Evolutionary conservation across 2,797 vertebrate genomes (phyloP), one percentile per base, ranked within the genome.

Genomic region (Notolabrus celidotus): DNA sequence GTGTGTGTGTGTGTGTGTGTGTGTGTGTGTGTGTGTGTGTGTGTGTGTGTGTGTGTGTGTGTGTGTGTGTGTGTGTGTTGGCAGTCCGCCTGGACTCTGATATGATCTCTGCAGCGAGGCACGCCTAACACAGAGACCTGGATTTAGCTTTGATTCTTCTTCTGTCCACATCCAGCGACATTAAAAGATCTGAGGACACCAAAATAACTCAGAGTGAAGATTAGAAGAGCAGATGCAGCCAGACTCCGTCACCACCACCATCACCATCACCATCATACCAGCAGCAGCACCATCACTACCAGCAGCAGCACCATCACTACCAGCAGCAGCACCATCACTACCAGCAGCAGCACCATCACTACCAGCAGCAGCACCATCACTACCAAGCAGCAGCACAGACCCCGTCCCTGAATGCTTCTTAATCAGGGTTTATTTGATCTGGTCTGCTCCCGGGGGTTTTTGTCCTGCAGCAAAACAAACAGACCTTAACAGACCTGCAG

Each of bases 361-460:
- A n/a, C n/a, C n/a, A n/a, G n/a, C n/a, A n/a, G n/a, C n/a, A n/a
- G n/a, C n/a, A n/a, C n/a, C n/a, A n/a, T n/a, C n/a, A n/a, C n/a
- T n/a, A n/a, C n/a, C n/a, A n/a, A 20, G 4, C 31, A 36, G 10
- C 34, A 12, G 34, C 34, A 25, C 56, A 67, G 23, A 65, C 49
- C 15, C 1, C n/a, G 41, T 14, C 47, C 42, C 19, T 75, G 57
- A 73, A 78, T 70, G 43, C 17, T 33, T 1, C 20, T 20, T 64
- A 57, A 76, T 83, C 56, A 59, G 54, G 76, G 64, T 71, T 69
- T 80, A 63, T 80, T 74, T 56, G 41, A 61, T 60, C 47, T 23
- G 12, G 25, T 57, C 34, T 17, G 49, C 54, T 36, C 11, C 15
- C 27, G n/a, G 31, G 16, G 31, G 7, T 31, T 63, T 65, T 53